Conservation (phyloP, 2,888 invertebrate genomes). For the Callinectes sapidus region DNA sequence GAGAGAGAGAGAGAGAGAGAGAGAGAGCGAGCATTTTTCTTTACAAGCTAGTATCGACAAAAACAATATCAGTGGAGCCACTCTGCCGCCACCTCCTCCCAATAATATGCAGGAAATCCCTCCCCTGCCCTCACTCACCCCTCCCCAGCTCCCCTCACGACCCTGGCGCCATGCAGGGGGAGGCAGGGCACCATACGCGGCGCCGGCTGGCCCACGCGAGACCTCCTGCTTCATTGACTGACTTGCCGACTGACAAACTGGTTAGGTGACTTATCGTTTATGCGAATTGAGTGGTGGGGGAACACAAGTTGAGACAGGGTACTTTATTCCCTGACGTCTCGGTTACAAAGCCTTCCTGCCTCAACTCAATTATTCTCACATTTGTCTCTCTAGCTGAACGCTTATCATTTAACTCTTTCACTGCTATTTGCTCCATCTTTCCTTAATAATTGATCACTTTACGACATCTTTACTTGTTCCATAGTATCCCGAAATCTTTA, state of each 20-base stretch:
- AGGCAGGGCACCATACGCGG: background rate
- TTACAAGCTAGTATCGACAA: background rate
- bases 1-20: conserved; percentile 21
- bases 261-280: background rate
- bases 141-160: background rate
- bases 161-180: conserved; percentile 18
- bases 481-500: too few relatives aligned
- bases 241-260: background rate
- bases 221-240: background rate
- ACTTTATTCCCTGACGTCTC: too few relatives aligned
- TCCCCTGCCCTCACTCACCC: background rate
- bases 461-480: too few relatives aligned
- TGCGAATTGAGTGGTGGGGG: too few relatives aligned
- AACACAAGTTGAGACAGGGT: too few relatives aligned
- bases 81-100: background rate
- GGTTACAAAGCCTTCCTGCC: too few relatives aligned
- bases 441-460: too few relatives aligned
- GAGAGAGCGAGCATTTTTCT: background rate
- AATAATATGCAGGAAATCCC: background rate
- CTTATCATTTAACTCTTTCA: too few relatives aligned
- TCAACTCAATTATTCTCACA: too few relatives aligned
- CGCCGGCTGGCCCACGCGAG: background rate
- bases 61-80: background rate
- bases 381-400: too few relatives aligned
- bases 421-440: too few relatives aligned